Percentiles rank a stretch among this genome's conserved stretches.
Evolutionary conservation across 64 coral and sea anemone genomes (phyloP).

Genomic region (Hydrozoanthus tunicans): DNA sequence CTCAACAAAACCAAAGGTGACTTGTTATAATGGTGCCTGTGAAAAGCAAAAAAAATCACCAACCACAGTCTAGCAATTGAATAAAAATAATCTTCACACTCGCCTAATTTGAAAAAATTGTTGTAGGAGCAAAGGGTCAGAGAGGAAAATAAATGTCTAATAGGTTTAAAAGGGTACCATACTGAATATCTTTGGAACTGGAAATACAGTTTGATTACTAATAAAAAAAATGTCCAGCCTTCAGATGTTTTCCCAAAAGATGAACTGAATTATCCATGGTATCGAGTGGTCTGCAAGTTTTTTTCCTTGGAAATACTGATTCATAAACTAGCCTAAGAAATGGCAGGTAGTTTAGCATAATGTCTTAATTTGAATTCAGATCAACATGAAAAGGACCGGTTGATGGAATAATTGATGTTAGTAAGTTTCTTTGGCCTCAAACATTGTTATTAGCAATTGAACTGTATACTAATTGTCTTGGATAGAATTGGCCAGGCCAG

Average conservation of each 20-base stretch:
- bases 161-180: conserved; percentile 16
- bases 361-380: conserved; percentile 53
- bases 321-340: conserved; percentile 51
- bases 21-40: conserved; percentile 63
- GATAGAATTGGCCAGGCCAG: conserved; percentile 39
- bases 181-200: conserved; percentile 43
- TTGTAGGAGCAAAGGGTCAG: conserved; percentile 15
- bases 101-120: conserved; percentile 46
- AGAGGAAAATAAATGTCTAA: conserved; percentile 37
- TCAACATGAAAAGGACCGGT: conserved; percentile 57
- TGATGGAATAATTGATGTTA: conserved; percentile 34
- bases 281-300: conserved; percentile 67
- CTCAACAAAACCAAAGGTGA: conserved; percentile 38
- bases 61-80: conserved; percentile 60
- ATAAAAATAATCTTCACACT: conserved; percentile 44
- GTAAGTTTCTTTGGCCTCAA: neutral
- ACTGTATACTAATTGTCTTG: conserved; percentile 44
- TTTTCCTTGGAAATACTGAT: conserved; percentile 25
- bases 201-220: conserved; percentile 41
- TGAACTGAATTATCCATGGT: conserved; percentile 42
- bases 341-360: conserved; percentile 23
- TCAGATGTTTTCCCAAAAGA: conserved; percentile 34
- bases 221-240: conserved; percentile 32
- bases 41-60: conserved; percentile 53
- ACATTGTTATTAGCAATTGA: neutral